Base-by-base conservation (phyloP, 2,888 invertebrate species). In the Muscina levida region DNA sequence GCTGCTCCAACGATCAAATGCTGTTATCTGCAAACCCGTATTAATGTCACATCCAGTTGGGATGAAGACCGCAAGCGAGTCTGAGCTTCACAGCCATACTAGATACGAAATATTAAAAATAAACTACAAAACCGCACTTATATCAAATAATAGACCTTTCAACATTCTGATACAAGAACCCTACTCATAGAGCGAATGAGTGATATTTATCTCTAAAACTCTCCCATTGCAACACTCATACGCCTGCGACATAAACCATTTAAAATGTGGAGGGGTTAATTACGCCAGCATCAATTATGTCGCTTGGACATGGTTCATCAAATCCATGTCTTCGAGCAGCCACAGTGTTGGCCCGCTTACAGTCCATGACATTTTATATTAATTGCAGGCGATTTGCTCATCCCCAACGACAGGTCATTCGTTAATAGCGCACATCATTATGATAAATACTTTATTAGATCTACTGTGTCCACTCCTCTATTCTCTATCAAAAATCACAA, bases 401-500 rank as follows among this genome's bases (percentile, higher is more conserved):
- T 3, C n/a, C n/a, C n/a, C n/a, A n/a, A n/a, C n/a, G n/a, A n/a
- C 42, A 6, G 11, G 11, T n/a, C 22, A 46, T 26, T 42, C 13
- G 42, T 66, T 39, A 19, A 15, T 15, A 17, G 31, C 24, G n/a
- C n/a, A n/a, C n/a, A 56, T 70, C 59, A 70, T 70, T 62, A 62
- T 39, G 75, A 76, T 76, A 70, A 70, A 65, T n/a, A 70, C 70
- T 62, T 70, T 70, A 70, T 62, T 22, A 67, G n/a, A 15, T 19
- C 15, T 13, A 4, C 24, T 3, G 22, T 11, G 2, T 10, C 48
- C 48, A n/a, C n/a, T n/a, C n/a, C n/a, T n/a, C n/a, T n/a, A n/a
- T n/a, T n/a, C n/a, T n/a, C n/a, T n/a, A n/a, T n/a, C n/a, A n/a
- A n/a, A n/a, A n/a, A n/a, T n/a, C n/a, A n/a, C n/a, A n/a, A n/a